A percentile compares a stretch with the other conserved stretches of the same genome.
Conservation (phyloP, 2,113 vertebrate genomes). For the Malurus melanocephalus region DNA sequence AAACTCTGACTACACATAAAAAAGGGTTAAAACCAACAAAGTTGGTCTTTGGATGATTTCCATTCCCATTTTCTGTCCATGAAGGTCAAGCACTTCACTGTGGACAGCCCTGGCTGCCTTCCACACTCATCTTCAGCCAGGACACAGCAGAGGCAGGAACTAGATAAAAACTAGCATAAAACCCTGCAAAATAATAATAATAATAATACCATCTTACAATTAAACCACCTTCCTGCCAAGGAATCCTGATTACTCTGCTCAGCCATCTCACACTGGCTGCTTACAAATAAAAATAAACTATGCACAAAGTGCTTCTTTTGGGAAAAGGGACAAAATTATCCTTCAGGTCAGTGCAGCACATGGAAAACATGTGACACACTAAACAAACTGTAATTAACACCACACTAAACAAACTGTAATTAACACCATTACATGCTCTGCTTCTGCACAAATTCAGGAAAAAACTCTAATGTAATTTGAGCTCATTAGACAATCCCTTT, state of each 20-base stretch:
- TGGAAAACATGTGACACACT: neutral
- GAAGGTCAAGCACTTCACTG: neutral
- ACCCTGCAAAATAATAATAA: neutral
- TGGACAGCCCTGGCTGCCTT: neutral
- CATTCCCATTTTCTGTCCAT: neutral
- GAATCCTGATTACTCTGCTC: neutral
- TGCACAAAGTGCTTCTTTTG: neutral
- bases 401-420: neutral
- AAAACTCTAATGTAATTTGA: neutral
- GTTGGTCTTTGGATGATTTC: neutral
- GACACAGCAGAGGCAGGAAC: neutral
- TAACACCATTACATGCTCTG: neutral
- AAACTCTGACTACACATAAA: neutral
- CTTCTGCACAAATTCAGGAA: neutral
- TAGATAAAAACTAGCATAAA: neutral
- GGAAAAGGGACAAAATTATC: neutral
- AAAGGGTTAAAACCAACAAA: neutral
- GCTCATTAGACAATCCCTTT: neutral
- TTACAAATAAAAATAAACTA: neutral
- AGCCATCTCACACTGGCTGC: neutral
- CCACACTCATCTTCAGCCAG: neutral
- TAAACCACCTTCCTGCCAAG: neutral
- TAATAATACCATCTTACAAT: neutral
- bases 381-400: neutral
- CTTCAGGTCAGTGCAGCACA: neutral